A percentile compares a stretch with the other conserved stretches of the same genome.
Evolutionary conservation across 2,113 vertebrate genomes (phyloP).

Genomic region (Aythya baeri): DNA sequence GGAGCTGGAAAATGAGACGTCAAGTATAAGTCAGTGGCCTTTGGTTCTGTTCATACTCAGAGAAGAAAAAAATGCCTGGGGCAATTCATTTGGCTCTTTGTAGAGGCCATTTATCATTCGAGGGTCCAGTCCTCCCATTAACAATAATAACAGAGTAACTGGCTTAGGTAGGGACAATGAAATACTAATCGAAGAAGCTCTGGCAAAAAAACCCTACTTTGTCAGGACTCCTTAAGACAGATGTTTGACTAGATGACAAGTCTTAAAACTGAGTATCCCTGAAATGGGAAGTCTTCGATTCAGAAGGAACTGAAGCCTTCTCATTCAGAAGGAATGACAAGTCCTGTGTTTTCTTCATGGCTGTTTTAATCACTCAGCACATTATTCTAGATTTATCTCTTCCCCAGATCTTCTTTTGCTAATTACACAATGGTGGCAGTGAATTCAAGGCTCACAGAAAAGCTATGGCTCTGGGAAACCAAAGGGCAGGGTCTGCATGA

Average conservation of each 20-base stretch:
- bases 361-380: neutral
- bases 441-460: neutral
- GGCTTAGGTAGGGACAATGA: neutral
- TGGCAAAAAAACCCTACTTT: neutral
- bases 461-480: neutral
- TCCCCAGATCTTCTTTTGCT: neutral
- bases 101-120: neutral
- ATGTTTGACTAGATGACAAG: neutral
- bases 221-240: neutral
- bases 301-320: too few species aligned
- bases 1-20: neutral
- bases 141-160: neutral
- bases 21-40: neutral
- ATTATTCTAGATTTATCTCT: neutral
- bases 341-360: neutral
- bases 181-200: neutral
- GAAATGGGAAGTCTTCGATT: neutral
- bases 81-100: neutral
- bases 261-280: neutral
- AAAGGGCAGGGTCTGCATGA: neutral
- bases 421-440: neutral
- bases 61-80: neutral
- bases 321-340: neutral
- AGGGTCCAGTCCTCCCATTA: neutral
- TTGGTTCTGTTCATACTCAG: neutral